Percentiles rank a stretch among this genome's conserved stretches.
These are phyloP conservation scores for Capitulum mitella DNA, from an alignment of 2,888 invertebrate species.

Conservation along the genomic window DNA sequence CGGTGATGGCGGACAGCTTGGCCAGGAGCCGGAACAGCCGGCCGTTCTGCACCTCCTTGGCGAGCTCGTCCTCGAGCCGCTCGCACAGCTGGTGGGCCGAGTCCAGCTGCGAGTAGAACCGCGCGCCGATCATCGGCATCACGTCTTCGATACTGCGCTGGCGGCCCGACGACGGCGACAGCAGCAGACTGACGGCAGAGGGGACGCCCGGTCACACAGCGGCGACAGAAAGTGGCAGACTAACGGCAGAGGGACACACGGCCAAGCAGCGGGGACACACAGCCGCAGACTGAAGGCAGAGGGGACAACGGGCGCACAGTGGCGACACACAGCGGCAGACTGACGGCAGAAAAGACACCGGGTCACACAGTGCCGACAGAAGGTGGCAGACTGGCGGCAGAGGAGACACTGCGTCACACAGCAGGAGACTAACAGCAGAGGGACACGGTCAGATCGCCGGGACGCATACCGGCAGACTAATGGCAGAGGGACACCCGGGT, in stretches of 20 bases:
- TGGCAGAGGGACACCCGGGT: no score
- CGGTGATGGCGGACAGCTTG: conserved; percentile 89
- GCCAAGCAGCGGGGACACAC: no score
- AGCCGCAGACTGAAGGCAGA: not conserved
- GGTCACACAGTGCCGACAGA: not conserved
- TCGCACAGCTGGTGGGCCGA: conserved; percentile 79
- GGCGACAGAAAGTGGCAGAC: conserved; percentile 32
- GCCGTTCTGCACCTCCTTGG: conserved; percentile 91
- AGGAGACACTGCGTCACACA: no score
- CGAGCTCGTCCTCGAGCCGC: conserved; percentile 78
- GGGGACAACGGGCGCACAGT: conserved; percentile 40
- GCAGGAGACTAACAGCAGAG: no score
- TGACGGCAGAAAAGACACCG: conserved; percentile 42
- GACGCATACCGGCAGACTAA: no score
- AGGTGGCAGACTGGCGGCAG: not conserved
- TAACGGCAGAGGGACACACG: conserved; percentile 46
- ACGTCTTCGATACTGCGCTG: conserved; percentile 73
- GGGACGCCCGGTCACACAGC: conserved; percentile 40
- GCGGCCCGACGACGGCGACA: conserved; percentile 49
- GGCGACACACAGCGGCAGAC: not conserved
- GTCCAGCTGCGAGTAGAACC: conserved; percentile 93
- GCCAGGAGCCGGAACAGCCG: conserved; percentile 80
- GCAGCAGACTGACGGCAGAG: conserved; percentile 57
- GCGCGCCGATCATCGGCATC: conserved; percentile 90
- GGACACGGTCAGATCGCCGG: no score